phyloP scores from a whole-genome alignment of 1,140 invertebrate genomes.

The Carposina sasakii region DNA sequence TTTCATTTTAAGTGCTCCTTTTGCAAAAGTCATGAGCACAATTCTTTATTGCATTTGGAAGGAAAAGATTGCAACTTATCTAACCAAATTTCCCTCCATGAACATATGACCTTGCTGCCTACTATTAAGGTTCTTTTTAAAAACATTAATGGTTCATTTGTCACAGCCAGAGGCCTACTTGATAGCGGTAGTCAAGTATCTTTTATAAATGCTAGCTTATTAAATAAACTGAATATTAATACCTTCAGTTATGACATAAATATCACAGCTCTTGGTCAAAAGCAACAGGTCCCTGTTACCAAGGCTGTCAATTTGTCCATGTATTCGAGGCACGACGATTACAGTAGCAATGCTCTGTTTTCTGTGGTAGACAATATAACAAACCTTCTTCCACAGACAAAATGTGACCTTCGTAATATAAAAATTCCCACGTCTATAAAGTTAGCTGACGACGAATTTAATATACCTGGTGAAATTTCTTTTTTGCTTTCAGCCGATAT shows the following conservation, averaged over 20 bases:
- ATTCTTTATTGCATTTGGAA: not conserved
- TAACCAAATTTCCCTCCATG: not conserved
- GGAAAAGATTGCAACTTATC: not conserved
- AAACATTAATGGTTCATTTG: not conserved
- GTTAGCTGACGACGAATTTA: not conserved
- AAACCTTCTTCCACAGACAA: not conserved
- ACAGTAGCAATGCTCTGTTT: not conserved
- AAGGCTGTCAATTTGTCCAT: no score
- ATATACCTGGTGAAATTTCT: constrained; percentile 3
- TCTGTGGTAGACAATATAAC: constrained; percentile 2
- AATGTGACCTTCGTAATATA: not conserved
- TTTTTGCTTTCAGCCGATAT: not conserved
- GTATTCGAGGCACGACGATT: no score
- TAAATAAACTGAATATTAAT: not conserved
- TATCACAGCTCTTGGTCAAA: not conserved
- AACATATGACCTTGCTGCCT: not conserved
- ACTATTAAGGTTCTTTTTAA: not conserved
- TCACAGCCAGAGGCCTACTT: not conserved
- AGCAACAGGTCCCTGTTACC: no score
- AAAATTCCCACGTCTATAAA: not conserved
- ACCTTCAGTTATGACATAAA: not conserved
- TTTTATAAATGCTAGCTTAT: not conserved
- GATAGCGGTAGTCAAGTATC: not conserved
- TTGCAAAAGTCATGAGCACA: not conserved
- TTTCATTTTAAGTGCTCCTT: not conserved